phyloP scores from a whole-genome alignment of 2,888 invertebrate species.

The Drosophila kuntzei region DNA sequence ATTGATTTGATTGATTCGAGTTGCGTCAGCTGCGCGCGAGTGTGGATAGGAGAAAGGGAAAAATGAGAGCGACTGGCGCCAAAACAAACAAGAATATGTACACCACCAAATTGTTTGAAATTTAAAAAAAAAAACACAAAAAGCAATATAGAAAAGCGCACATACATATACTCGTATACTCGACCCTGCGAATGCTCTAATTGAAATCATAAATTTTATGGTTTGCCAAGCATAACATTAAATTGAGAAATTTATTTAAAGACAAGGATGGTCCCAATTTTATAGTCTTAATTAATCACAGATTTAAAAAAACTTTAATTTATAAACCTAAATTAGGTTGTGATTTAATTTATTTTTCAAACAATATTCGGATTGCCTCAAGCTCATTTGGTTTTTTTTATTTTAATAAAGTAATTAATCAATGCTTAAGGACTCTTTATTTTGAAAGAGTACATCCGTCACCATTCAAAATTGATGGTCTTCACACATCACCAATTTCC shows the following conservation, averaged over 20 bases:
- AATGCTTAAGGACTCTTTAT: background rate
- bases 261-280: background rate
- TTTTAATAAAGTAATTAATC: too few relatives aligned
- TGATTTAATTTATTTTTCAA: background rate
- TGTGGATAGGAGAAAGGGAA: slow-evolving; percentile 30
- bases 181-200: slow-evolving; percentile 26
- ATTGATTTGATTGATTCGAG: slow-evolving; percentile 79
- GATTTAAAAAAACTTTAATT: background rate
- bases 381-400: too few relatives aligned
- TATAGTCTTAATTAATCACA: background rate
- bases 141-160: slow-evolving; percentile 31
- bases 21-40: slow-evolving; percentile 74
- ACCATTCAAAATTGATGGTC: slow-evolving; percentile 34
- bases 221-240: slow-evolving; percentile 24
- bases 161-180: background rate
- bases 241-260: slow-evolving; percentile 18
- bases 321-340: background rate
- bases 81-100: slow-evolving; percentile 62
- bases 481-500: slow-evolving; percentile 12
- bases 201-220: slow-evolving; percentile 29
- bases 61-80: slow-evolving; percentile 48
- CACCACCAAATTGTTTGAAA: slow-evolving; percentile 59
- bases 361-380: background rate
- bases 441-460: background rate
- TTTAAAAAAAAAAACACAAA: slow-evolving; percentile 57